phyloP scores from a whole-genome alignment of 2,888 invertebrate genomes.

The Chymomyza caudatula region DNA sequence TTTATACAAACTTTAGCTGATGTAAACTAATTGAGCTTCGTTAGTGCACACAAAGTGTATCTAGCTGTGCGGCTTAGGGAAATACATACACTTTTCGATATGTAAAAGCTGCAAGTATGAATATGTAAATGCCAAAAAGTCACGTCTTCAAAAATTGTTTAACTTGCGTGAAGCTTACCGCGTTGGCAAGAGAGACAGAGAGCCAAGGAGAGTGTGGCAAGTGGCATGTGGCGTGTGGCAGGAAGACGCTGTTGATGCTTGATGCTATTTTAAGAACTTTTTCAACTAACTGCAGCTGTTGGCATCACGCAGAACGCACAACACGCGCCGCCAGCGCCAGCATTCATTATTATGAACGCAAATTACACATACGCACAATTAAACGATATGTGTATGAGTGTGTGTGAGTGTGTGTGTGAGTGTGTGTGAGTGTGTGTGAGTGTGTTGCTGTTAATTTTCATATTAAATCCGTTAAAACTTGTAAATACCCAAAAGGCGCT shows the following conservation, averaged over 20 bases:
- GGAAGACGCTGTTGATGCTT: neutral
- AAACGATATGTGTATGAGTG: neutral
- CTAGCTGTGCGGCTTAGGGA: too few relatives aligned
- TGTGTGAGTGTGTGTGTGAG: neutral
- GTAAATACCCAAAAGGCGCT: slow-evolving; percentile 67
- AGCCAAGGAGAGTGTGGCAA: neutral
- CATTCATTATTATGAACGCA: slow-evolving; percentile 58
- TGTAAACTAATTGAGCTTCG: too few relatives aligned
- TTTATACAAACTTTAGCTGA: too few relatives aligned
- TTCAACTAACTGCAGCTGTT: slow-evolving; percentile 24
- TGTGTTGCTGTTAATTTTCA: slow-evolving; percentile 61
- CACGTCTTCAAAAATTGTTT: slow-evolving; percentile 70
- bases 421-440: slow-evolving; percentile 14
- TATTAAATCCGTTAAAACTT: slow-evolving; percentile 70
- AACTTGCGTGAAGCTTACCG: slow-evolving; percentile 30
- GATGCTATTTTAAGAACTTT: slow-evolving; percentile 53
- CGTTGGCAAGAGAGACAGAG: neutral
- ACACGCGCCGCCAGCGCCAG: neutral
- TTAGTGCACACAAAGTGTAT: too few relatives aligned
- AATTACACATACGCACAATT: slow-evolving; percentile 44
- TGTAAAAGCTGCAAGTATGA: slow-evolving; percentile 59
- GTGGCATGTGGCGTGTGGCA: neutral
- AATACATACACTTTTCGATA: too few relatives aligned
- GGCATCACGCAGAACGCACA: neutral
- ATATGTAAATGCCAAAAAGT: slow-evolving; percentile 70